Conservation (phyloP, 2,888 invertebrate genomes). For the Callosobruchus maculatus region DNA sequence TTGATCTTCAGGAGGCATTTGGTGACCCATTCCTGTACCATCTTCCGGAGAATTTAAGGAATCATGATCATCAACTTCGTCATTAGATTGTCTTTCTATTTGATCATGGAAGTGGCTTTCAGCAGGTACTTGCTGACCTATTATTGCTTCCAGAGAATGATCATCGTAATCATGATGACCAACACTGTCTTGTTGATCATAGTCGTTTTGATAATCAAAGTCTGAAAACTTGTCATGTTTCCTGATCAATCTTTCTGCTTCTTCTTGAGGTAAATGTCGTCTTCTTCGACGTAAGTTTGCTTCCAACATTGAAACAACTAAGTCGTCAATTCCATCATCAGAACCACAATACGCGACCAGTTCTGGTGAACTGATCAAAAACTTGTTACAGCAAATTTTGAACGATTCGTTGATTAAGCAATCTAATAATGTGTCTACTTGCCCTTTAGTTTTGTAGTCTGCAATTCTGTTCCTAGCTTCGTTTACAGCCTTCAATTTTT, state of each 20-base stretch:
- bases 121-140: too few species aligned
- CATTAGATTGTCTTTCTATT: too few species aligned
- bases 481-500: not conserved
- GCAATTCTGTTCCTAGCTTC: not conserved
- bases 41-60: not conserved
- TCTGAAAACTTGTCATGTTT: not conserved
- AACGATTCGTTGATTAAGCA: not conserved
- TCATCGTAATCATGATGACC: not conserved
- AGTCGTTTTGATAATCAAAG: not conserved
- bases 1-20: not conserved
- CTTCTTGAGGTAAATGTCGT: not conserved
- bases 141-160: too few species aligned
- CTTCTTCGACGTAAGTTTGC: not conserved
- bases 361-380: not conserved
- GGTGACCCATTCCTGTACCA: not conserved
- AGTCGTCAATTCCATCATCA: not conserved
- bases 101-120: too few species aligned
- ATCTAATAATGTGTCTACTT: not conserved
- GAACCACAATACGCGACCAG: not conserved
- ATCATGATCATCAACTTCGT: too few species aligned
- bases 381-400: not conserved
- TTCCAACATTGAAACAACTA: not conserved
- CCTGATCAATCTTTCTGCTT: not conserved
- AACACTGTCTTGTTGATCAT: not conserved
- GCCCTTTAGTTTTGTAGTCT: not conserved